These are phyloP conservation scores for Globia sparganii DNA, from an alignment of 2,888 invertebrate species.

Conservation along the genomic window DNA sequence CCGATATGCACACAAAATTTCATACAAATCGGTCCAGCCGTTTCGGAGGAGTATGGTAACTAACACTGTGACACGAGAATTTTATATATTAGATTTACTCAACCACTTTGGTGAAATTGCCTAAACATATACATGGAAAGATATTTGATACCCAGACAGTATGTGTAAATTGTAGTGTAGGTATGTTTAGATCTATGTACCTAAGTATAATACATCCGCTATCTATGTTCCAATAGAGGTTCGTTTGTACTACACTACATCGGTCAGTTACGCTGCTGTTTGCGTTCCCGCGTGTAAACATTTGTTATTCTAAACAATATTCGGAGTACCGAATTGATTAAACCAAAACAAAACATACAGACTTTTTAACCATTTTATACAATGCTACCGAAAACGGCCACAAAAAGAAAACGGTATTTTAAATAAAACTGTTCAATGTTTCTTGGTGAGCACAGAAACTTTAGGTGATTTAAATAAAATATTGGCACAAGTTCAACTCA, in stretches of 20 bases:
- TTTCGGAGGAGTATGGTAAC: too few relatives aligned
- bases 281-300: constrained; percentile 45
- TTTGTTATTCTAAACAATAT: constrained; percentile 63
- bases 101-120: background rate
- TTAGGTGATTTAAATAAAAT: constrained; percentile 82
- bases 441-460: constrained; percentile 74
- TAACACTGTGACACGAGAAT: too few relatives aligned
- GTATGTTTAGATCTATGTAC: background rate
- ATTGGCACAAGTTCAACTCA: constrained; percentile 82
- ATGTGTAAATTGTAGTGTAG: background rate
- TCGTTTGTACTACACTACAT: constrained; percentile 40
- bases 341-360: constrained; percentile 25
- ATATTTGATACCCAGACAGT: background rate
- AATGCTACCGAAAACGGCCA: constrained; percentile 23
- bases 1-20: too few relatives aligned
- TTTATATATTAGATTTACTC: too few relatives aligned
- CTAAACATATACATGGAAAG: too few relatives aligned
- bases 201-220: background rate
- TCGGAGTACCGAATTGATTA: constrained; percentile 43
- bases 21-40: too few relatives aligned
- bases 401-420: constrained; percentile 60
- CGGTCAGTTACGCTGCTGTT: constrained; percentile 58
- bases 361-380: constrained; percentile 5
- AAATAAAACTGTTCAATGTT: constrained; percentile 75
- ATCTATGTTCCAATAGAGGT: constrained; percentile 7